Evolutionary conservation across 2,113 vertebrate genomes (phyloP), one percentile per base, ranked within the genome.

Genomic region (Syrmaticus mikado): DNA sequence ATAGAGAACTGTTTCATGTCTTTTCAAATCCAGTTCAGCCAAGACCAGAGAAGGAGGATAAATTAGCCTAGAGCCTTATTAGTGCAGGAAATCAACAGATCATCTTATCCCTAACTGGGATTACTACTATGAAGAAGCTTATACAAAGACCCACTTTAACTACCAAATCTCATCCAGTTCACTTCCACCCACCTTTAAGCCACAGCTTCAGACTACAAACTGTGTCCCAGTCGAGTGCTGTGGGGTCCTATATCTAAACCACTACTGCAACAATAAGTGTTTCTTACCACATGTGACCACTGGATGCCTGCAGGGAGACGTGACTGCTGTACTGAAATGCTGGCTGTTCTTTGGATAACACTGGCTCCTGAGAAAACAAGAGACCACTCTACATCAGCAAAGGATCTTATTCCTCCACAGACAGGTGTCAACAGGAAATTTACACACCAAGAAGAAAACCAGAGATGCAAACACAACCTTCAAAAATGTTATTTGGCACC

Each of bases 251-350:
- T 1, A 60, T 2, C 79, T 85, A 50, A 50, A 67, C 25, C 72
- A 78, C 28, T 65, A 48, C 61, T 41, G 77, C 94, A 74, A 72
- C 5, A 90, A 6, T 19, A 78, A 87, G 34, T 14, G 16, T 40
- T 90, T 91, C 98, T 98, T 87, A 99, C 99, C 99, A 99, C 99
- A 99, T 99, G 88, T 99, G 99, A 72, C 99, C 99, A 41, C 99
- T 99, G 91, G 99, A 99, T 25, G 99, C 99, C 85, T 99, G 99
- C 92, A 99, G 97, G 82, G 99, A 99, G 87, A 99, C 99, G 2
- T 99, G 99, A 97, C 99, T 99, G 98, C 99, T 99, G 92, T 99
- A 99, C 97, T 99, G 99, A 97, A 99, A 99, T 1, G 99, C 99
- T 2, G 99, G 99, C 97, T 99, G 99, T 66, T 99, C 99, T 97